These are phyloP conservation scores for Cyaniris semiargus DNA, from an alignment of 2,888 invertebrate species.

Conservation along the genomic window DNA sequence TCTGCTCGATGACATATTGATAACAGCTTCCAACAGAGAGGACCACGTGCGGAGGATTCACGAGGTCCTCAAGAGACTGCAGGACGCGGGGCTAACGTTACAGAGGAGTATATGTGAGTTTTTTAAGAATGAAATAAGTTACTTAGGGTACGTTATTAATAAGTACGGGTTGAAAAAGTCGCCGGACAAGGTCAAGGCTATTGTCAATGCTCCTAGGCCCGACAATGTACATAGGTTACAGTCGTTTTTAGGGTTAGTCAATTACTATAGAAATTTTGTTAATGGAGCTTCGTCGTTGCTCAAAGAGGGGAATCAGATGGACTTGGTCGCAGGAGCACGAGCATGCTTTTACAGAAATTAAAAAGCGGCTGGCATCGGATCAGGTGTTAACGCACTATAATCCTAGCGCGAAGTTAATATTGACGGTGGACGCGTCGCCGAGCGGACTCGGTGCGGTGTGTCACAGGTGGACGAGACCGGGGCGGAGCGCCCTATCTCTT, in stretches of 20 bases:
- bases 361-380: conserved; percentile 36
- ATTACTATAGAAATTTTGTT: conserved; percentile 41
- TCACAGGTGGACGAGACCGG: conserved; percentile 39
- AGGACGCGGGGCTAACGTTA: conserved; percentile 39
- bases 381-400: conserved; percentile 40
- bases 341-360: conserved; percentile 23
- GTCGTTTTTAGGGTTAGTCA: conserved; percentile 41
- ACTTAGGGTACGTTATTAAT: conserved; percentile 40
- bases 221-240: conserved; percentile 39
- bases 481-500: conserved; percentile 38
- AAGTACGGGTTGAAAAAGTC: conserved; percentile 40
- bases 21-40: neutral
- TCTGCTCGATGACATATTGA: neutral
- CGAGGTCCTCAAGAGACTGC: conserved; percentile 38
- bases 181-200: conserved; percentile 39
- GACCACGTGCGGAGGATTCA: conserved; percentile 31
- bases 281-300: conserved; percentile 38
- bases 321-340: conserved; percentile 34
- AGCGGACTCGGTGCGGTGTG: conserved; percentile 41
- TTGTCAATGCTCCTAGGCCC: conserved; percentile 38
- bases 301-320: conserved; percentile 29
- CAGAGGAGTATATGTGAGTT: conserved; percentile 40
- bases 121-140: conserved; percentile 39
- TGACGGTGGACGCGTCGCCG: conserved; percentile 44
- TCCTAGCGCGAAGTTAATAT: conserved; percentile 37